Evolutionary conservation across 2,797 vertebrate species (phyloP).

Genomic region (Gephyroberyx darwinii): DNA sequence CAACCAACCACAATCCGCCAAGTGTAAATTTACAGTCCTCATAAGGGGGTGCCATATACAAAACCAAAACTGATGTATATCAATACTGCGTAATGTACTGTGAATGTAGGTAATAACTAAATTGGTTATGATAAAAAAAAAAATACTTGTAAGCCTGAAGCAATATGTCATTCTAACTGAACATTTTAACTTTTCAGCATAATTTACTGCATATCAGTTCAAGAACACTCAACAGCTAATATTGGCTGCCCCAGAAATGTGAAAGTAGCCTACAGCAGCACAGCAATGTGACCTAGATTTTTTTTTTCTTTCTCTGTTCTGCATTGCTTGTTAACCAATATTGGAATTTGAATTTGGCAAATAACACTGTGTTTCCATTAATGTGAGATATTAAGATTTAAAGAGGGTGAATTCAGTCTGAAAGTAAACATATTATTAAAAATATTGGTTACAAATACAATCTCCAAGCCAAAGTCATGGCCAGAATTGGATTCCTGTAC

Average conservation of each 20-base stretch:
- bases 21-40: slow-evolving; percentile 37
- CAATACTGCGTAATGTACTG: background rate
- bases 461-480: too few relatives aligned
- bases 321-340: too few relatives aligned
- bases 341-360: too few relatives aligned
- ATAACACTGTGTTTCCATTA: too few relatives aligned
- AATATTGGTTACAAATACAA: too few relatives aligned
- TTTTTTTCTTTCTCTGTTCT: too few relatives aligned
- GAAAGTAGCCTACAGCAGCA: too few relatives aligned
- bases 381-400: too few relatives aligned
- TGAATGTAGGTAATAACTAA: background rate
- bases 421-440: too few relatives aligned
- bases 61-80: slow-evolving; percentile 12
- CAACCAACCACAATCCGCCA: slow-evolving; percentile 21
- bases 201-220: background rate
- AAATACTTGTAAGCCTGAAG: background rate
- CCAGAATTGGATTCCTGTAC: too few relatives aligned
- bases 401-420: too few relatives aligned
- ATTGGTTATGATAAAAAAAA: background rate
- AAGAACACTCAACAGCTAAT: background rate
- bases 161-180: background rate
- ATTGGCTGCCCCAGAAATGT: background rate
- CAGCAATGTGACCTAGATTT: background rate
- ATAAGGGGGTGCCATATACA: background rate
- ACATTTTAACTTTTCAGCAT: slow-evolving; percentile 1